Evolutionary conservation across 2,797 vertebrate genomes (phyloP), one percentile per base, ranked within the genome.

Genomic region (Gila robusta): DNA sequence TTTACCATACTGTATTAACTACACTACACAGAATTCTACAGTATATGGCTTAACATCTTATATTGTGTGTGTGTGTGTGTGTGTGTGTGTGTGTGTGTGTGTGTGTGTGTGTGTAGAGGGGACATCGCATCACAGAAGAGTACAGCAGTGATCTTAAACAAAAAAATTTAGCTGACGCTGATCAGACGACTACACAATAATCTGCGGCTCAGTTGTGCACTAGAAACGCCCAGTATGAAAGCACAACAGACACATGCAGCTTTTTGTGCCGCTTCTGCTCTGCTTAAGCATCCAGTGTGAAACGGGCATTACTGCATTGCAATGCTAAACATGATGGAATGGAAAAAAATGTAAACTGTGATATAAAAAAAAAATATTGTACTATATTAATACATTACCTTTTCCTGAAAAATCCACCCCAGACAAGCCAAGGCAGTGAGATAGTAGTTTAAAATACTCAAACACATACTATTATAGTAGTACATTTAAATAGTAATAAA

Each of bases 351-450:
- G 6, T 49, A 39, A 49, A 49, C 5, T 84, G 52, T 39, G 23
- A 14, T 80, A 12, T 1, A 10, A 86, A 69, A 49, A 86, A 32
- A 86, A 72, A 17, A 52, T 35, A 2, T 79, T 32, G 32, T 7
- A 88, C 39, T 78, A n/a, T 83, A 21, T 80, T 71, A 87, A 86
- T 88, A 94, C 95, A 92, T 88, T 98, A 99, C 97, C 98, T 99
- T 99, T 99, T 96, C 97, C 98, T 99, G 96, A 83, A 90, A 92
- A 92, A 93, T 94, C 95, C 95, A 94, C 92, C 92, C 87, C 91
- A 92, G 92, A 88, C 92, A 90, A 89, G 93, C 91, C 94, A 93
- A 91, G 85, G 91, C 84, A 96, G 90, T 95, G 91, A 96, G 89
- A 95, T 93, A 94, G 87, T 47, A 52, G 79, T 84, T 88, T 62